Base-by-base conservation (phyloP, 2,888 invertebrate genomes). In the Sisyra nigra region DNA sequence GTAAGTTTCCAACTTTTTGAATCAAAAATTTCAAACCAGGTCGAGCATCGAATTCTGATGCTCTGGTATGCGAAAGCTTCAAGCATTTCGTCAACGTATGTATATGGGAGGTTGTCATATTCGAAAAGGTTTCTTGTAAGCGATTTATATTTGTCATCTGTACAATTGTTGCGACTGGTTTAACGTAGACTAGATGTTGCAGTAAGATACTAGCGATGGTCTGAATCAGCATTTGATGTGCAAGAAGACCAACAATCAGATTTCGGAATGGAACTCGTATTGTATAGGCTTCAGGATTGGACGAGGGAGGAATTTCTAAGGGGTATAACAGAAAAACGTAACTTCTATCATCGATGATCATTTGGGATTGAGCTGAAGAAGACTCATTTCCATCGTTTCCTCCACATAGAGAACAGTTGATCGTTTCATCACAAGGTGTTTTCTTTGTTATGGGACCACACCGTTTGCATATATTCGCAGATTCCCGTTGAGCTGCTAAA, bases 21-120 rank as follows among this genome's bases (percentile, higher is more conserved):
- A 92, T 78, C 3, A 94, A 72, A 59, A 94, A 93, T 61, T 94
- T 94, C 14, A 94, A 66, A 0, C 93, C 93, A 0, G 93, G 93
- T 29, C 93, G 72, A 7, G 78, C 72, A 60, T 94, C 93, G 57
- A 94, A 93, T 54, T 86, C 85, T 57, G 80, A 71, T 0, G 92
- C 83, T 45, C 86, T 74, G 42, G 72, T 72, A 55, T 87, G 84
- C 2, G 92, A 89, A 46, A 83, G 71, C 51, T 88, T 82, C 47
- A 93, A 67, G 53, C 84, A 82, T 52, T 79, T 77, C 39, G 89
- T 60, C 41, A 91, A 66, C 44, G 80, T 75, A 51, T 82, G 77
- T 3, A 76, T 65, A 51, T 83, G 80, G 45, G 67, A 62, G 31
- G 69, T 67, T 44, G 69, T 73, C 42, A 82, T 58, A 54, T 65